Evolutionary conservation across 2,797 vertebrate genomes (phyloP), one percentile per base, ranked within the genome.

Genomic region (Thamnophis elegans): DNA sequence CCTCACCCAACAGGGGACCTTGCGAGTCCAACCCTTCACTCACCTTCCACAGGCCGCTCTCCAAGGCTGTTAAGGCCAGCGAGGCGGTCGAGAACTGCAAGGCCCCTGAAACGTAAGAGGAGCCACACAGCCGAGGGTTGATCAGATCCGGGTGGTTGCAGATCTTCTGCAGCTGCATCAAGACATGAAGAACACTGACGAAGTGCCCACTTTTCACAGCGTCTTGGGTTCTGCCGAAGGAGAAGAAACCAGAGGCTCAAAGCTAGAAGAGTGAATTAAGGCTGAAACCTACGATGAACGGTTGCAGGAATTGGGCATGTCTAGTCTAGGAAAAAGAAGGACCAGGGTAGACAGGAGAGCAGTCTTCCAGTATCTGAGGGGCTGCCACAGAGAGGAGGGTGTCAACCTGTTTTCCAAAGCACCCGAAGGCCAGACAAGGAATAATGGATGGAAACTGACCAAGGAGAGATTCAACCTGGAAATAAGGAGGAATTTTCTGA

Each of bases 141-240:
- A 99, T 98, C 96, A 99, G 97, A 94, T 99, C 98, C 4, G 99
- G 98, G 93, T 99, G 99, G 96, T 99, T 99, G 96, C 99, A 99
- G 93, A 99, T 99, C 93, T 98, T 96, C 96, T 99, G 98, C 78
- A 99, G 97, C 97, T 98, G 98, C 98, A 99, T 99, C 96, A 99
- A 97, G 18, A 99, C 98, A 6, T 98, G 98, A 93, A 99, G 98
- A 91, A 99, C 99, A 56, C 99, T 99, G 92, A 99, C 98, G 95
- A 99, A 99, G 95, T 99, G 98, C 2, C 99, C 99, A 0, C 98
- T 98, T 97, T 99, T 99, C 90, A 99, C 97, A 1, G 99, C 98
- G 94, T 99, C 98, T 94, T 99, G 98, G 87, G 99, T 98, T 93
- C 99, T 99, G 93, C 25, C 87, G 91, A 95, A 91, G 9, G 18